Conservation (phyloP, 1,140 invertebrate species). For the Drosophila lacertosa region DNA sequence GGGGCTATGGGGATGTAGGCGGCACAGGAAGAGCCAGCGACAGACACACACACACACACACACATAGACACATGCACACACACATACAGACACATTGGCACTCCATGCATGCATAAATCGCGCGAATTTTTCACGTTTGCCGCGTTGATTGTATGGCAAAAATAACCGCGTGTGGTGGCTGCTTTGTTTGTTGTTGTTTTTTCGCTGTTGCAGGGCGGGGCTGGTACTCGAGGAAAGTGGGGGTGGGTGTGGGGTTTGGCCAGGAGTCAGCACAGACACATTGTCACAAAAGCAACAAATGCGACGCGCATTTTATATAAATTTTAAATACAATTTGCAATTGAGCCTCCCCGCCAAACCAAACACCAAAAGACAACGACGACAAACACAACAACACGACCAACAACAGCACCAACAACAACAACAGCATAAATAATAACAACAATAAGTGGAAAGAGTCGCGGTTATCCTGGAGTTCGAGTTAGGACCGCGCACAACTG, state of each 20-base stretch:
- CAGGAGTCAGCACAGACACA: conserved; percentile 53
- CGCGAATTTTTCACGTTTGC: conserved; percentile 75
- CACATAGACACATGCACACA: conserved; percentile 17
- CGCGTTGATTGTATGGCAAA: conserved; percentile 67
- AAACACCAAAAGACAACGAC: conserved; percentile 37
- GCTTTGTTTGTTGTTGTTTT: conserved; percentile 39
- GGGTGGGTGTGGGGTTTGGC: not conserved
- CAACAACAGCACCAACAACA: conserved; percentile 1
- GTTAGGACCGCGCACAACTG: conserved; percentile 55
- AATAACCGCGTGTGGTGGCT: conserved; percentile 66
- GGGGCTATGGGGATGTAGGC: not conserved
- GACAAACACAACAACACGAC: conserved; percentile 25
- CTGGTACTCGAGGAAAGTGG: conserved; percentile 4
- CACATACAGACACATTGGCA: conserved; percentile 17
- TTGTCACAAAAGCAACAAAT: conserved; percentile 71
- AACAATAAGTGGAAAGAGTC: conserved; percentile 19
- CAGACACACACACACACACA: conserved; percentile 28
- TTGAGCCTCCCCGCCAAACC: conserved; percentile 58
- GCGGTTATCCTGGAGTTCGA: conserved; percentile 7
- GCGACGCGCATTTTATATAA: conserved; percentile 76
- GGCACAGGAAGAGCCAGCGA: conserved; percentile 49
- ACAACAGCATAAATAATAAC: too few species aligned
- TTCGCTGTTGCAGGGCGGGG: conserved; percentile 6
- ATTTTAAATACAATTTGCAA: conserved; percentile 82
- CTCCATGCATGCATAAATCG: conserved; percentile 77